Evolutionary conservation across 2,113 vertebrate species (phyloP).

Genomic region (Trichechus manatus): DNA sequence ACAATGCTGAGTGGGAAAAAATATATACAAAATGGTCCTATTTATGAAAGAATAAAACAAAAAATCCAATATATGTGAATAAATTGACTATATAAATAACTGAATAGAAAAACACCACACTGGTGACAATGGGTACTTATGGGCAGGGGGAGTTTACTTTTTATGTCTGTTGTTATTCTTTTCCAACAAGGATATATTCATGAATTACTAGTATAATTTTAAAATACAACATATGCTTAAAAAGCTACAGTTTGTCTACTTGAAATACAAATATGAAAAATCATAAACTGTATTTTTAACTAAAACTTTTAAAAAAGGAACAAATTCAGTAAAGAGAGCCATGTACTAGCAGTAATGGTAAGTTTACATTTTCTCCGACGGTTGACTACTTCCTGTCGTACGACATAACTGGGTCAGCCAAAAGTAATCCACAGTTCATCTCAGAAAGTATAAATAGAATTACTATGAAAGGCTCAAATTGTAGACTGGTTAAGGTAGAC

Average conservation of each 20-base stretch:
- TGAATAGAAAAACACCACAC: not conserved
- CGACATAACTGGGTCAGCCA: conserved; percentile 87
- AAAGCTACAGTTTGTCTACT: not conserved
- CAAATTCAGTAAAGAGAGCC: not conserved
- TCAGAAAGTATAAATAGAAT: conserved; percentile 84
- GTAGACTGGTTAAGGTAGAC: conserved; percentile 58
- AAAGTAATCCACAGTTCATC: conserved; percentile 84
- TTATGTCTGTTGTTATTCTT: not conserved
- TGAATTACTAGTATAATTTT: not conserved
- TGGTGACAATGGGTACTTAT: not conserved
- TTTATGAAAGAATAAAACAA: not conserved
- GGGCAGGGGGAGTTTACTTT: not conserved
- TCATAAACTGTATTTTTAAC: not conserved
- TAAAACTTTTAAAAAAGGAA: not conserved
- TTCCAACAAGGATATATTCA: not conserved
- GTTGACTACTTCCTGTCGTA: conserved; percentile 22
- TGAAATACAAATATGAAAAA: not conserved
- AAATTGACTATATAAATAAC: not conserved
- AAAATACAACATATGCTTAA: not conserved
- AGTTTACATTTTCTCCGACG: conserved; percentile 36
- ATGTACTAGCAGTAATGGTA: not conserved
- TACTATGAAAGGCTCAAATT: conserved; percentile 68
- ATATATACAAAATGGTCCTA: not conserved
- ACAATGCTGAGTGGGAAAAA: not conserved
- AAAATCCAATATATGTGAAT: not conserved